Evolutionary conservation across 2,888 invertebrate genomes (phyloP).

Genomic region (Xestia c-nigrum): DNA sequence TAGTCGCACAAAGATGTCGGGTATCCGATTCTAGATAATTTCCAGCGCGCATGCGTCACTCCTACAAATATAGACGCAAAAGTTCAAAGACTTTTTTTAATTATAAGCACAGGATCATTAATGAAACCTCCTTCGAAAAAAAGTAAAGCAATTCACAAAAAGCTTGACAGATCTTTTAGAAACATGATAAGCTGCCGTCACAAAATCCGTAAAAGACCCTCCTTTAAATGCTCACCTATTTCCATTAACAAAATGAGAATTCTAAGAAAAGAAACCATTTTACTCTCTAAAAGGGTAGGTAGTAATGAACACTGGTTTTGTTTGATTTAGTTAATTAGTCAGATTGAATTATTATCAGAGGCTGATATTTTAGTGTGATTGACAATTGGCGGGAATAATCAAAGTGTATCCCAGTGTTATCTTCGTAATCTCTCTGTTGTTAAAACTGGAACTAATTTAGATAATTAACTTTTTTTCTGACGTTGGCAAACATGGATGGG

Average conservation of each 20-base stretch:
- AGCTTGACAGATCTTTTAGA: conserved; percentile 5
- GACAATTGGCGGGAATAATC: conserved; percentile 71
- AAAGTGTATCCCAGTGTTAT: conserved; percentile 75
- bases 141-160: conserved; percentile 30
- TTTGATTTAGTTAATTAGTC: conserved; percentile 57
- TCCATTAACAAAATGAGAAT: conserved; percentile 46
- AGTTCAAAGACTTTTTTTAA: background rate
- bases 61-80: background rate
- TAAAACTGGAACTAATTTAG: conserved; percentile 79
- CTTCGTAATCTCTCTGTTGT: conserved; percentile 77
- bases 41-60: too few species aligned
- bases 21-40: too few species aligned
- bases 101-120: background rate
- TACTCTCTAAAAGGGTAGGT: conserved; percentile 19
- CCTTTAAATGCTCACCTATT: background rate
- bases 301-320: conserved; percentile 27
- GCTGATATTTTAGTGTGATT: conserved; percentile 66
- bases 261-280: conserved; percentile 28
- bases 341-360: conserved; percentile 63
- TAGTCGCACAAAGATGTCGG: too few species aligned
- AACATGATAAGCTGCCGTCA: conserved; percentile 19
- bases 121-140: conserved; percentile 5
- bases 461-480: conserved; percentile 74
- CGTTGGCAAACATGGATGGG: conserved; percentile 64
- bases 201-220: conserved; percentile 13